Conservation (phyloP, 1,140 invertebrate genomes). For the Trachymyrmex cornetzi region DNA sequence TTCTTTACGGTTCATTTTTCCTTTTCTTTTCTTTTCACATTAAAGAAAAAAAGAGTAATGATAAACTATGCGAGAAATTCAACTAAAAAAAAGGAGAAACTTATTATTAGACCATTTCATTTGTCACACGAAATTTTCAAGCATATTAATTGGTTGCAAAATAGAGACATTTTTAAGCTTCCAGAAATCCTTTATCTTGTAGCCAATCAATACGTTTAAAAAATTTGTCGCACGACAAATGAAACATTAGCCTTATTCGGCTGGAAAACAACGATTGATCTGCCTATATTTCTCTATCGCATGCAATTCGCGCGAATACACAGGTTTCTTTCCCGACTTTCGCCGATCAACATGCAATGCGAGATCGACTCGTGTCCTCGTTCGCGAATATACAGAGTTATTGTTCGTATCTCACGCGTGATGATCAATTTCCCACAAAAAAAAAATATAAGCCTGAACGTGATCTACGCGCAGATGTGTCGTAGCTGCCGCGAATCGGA, state of each 20-base stretch:
- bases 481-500: neutral
- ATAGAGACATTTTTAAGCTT: no score
- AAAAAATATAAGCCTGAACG: neutral
- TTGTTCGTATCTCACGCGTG: neutral
- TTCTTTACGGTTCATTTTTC: no score
- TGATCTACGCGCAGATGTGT: neutral
- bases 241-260: neutral
- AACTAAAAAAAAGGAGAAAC: no score
- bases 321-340: neutral
- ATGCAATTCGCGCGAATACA: neutral
- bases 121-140: no score
- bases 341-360: neutral
- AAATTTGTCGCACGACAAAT: no score
- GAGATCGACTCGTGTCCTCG: neutral
- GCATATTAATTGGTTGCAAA: no score
- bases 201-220: no score
- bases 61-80: no score
- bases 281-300: neutral
- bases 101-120: no score
- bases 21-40: no score
- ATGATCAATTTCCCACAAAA: neutral
- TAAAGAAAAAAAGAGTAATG: no score
- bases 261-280: conserved; percentile 4
- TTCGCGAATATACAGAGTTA: neutral
- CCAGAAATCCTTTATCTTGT: no score